Base-by-base conservation (phyloP, 2,888 invertebrate genomes). In the Campoplex capitator region DNA sequence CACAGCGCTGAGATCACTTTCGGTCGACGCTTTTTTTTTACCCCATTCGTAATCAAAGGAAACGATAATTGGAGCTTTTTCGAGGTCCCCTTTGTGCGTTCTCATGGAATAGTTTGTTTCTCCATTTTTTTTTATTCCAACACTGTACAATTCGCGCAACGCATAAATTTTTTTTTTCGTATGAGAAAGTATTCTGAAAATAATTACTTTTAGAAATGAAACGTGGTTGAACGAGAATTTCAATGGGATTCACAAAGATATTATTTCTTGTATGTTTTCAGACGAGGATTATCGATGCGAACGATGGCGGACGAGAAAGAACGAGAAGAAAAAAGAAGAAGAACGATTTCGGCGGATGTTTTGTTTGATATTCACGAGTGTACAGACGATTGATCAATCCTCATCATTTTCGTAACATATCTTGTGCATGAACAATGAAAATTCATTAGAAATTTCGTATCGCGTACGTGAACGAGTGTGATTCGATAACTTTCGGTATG, bases 401-500 rank as follows among this genome's bases (percentile, higher is more conserved):
- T 16, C 16, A 32, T 32, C 13, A 6, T 62, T 32, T 3, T 16
- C 32, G 32, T 32, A 23, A 23, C 62, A 13, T 48, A n/a, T 58
- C 23, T 32, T 32, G 54, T n/a, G 73, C 0, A 23, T 56, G 73
- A 71, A 32, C 18, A 11, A 75, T 62, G 16, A 9, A 45, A 18
- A 51, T 28, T 32, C 9, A 45, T 51, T 71, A 18, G 23, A 13
- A 11, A 11, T 45, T 13, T 76, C 32, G 18, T 32, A 18, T 54
- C 42, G 51, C 51, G 18, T 18, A 18, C 18, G 51, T 51, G 51
- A 51, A 58, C 68, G 70, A 76, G 75, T 54, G 67, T 51, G 54
- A 62, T 68, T 73, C 58, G 45, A 58, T 65, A 86, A 78, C n/a
- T 45, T 83, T 28, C 73, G 77, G 42, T 28, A 45, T 73, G 83